Evolutionary conservation across 2,797 vertebrate genomes (phyloP).

Genomic region (Coregonus suidteri): DNA sequence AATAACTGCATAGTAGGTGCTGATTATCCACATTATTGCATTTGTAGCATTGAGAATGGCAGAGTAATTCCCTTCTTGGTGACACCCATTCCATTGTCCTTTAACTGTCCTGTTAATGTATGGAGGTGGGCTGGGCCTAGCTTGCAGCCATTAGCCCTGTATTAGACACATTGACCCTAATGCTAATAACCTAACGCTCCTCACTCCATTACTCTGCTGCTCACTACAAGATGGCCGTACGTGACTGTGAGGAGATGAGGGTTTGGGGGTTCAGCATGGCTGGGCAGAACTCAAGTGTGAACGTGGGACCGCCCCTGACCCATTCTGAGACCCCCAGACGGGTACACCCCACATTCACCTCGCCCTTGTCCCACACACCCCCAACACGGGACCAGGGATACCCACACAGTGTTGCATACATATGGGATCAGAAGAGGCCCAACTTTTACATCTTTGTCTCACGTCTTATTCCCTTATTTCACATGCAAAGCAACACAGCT

Average conservation of each 20-base stretch:
- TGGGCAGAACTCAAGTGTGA: slow-evolving; percentile 79
- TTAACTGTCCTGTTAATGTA: slow-evolving; percentile 59
- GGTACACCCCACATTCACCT: slow-evolving; percentile 42
- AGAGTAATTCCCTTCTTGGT: slow-evolving; percentile 39
- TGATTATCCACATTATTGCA: slow-evolving; percentile 35
- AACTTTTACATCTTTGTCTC: neutral
- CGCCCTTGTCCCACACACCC: slow-evolving; percentile 22
- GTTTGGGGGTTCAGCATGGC: slow-evolving; percentile 71
- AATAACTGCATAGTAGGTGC: slow-evolving; percentile 4
- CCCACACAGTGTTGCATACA: slow-evolving; percentile 36
- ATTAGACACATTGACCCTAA: slow-evolving; percentile 73
- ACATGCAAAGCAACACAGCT: neutral
- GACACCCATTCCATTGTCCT: slow-evolving; percentile 53
- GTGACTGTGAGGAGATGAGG: slow-evolving; percentile 52
- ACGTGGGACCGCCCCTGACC: slow-evolving; percentile 71
- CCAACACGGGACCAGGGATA: slow-evolving; percentile 3
- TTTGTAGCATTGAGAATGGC: slow-evolving; percentile 21
- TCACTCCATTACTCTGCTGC: slow-evolving; percentile 73
- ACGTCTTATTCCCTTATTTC: slow-evolving; percentile 1
- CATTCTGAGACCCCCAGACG: slow-evolving; percentile 59
- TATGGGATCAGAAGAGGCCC: slow-evolving; percentile 23
- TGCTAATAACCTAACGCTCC: slow-evolving; percentile 55
- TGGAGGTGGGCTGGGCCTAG: slow-evolving; percentile 59
- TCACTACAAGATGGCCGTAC: slow-evolving; percentile 36
- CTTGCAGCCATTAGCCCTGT: slow-evolving; percentile 62